Evolutionary conservation across 2,888 invertebrate genomes (phyloP).

Genomic region (Allacma fusca): DNA sequence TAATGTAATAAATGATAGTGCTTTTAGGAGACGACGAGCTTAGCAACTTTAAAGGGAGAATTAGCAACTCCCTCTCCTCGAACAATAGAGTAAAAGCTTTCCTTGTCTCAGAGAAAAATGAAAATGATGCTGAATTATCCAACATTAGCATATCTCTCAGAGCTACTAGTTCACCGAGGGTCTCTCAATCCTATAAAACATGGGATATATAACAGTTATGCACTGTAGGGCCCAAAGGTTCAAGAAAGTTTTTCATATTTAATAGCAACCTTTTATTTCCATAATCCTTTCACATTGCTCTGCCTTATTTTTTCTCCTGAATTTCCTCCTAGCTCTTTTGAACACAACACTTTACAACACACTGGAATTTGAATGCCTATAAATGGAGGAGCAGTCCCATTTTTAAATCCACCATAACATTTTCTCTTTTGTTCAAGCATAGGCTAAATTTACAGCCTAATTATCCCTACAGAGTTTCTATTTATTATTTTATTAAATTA

Average conservation of each 20-base stretch:
- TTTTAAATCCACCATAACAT: too few relatives aligned
- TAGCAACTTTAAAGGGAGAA: constrained; percentile 17
- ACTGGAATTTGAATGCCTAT: too few relatives aligned
- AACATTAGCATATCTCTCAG: constrained; percentile 9
- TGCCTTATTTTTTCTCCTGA: background rate
- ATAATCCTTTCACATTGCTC: background rate
- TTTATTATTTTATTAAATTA: too few relatives aligned
- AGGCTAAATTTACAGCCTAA: too few relatives aligned
- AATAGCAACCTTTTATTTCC: constrained; percentile 13
- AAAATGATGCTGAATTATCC: constrained; percentile 26
- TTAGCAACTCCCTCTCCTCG: constrained; percentile 28
- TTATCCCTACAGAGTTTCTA: too few relatives aligned
- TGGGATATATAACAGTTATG: too few relatives aligned
- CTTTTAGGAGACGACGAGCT: constrained; percentile 27
- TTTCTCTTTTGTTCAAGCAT: too few relatives aligned
- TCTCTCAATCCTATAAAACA: background rate
- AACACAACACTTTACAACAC: background rate
- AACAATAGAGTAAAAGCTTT: constrained; percentile 36
- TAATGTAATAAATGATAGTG: constrained; percentile 43
- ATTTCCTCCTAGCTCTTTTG: background rate
- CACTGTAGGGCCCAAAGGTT: background rate
- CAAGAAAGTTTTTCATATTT: background rate
- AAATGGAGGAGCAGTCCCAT: too few relatives aligned
- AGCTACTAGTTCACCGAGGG: background rate
- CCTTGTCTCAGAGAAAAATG: constrained; percentile 19